These are phyloP conservation scores for Gymnoscelis rufifasciata DNA, from an alignment of 2,888 invertebrate species.

Conservation along the genomic window DNA sequence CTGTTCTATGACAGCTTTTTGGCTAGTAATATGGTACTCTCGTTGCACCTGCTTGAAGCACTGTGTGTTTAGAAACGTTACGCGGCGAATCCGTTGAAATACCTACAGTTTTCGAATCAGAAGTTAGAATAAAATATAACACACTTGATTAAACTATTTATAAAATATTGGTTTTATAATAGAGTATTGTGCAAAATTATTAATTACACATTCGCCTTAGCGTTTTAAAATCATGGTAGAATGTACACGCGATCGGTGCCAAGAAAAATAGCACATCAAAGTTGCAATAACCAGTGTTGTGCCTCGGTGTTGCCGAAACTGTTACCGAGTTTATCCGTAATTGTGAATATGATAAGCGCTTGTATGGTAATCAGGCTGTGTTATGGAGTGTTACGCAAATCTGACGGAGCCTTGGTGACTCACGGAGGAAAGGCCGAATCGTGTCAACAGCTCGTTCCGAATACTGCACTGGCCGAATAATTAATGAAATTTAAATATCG, in stretches of 20 bases:
- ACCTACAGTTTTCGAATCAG: too few relatives aligned
- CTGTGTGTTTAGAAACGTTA: too few relatives aligned
- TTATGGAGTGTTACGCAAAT: conserved; percentile 36
- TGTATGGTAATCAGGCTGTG: conserved; percentile 34
- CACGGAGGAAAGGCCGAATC: conserved; percentile 32
- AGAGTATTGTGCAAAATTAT: conserved; percentile 1
- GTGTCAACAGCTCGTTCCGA: conserved; percentile 25
- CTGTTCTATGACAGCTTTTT: neutral
- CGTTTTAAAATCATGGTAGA: neutral
- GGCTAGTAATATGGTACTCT: too few relatives aligned
- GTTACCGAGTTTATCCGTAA: conserved; percentile 19
- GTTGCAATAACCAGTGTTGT: conserved; percentile 23
- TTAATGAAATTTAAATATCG: too few relatives aligned
- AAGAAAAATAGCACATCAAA: conserved; percentile 7
- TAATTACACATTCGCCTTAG: neutral
- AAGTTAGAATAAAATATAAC: too few relatives aligned
- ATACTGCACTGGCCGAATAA: conserved; percentile 19
- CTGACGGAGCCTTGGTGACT: conserved; percentile 30
- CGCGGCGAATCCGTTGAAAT: too few relatives aligned
- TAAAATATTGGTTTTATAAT: neutral
- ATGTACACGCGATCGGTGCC: neutral
- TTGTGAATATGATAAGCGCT: conserved; percentile 32
- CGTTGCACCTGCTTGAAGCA: too few relatives aligned
- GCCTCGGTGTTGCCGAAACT: conserved; percentile 20
- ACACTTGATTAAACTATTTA: too few relatives aligned